A percentile compares a stretch with the other conserved stretches of the same genome.
Conservation (phyloP, 2,888 invertebrate species). For the Aspidiotus destructor region DNA sequence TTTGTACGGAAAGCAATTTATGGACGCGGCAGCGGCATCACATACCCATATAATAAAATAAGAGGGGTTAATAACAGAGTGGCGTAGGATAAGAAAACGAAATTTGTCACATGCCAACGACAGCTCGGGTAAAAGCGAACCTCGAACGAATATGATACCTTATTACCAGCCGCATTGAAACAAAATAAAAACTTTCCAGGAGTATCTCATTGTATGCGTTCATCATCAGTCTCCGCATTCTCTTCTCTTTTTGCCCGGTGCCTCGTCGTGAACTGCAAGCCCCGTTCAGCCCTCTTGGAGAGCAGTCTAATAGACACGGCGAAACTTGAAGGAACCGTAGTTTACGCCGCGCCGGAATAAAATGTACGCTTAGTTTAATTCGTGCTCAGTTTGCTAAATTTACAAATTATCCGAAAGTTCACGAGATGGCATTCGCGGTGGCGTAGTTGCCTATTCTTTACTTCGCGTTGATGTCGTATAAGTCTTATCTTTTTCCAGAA, state of each 20-base stretch:
- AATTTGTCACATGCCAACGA: conserved; percentile 30
- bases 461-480: too few relatives aligned
- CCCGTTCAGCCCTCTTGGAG: too few relatives aligned
- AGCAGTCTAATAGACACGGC: too few relatives aligned
- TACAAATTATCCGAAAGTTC: conserved; percentile 1
- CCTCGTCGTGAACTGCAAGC: too few relatives aligned
- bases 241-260: too few relatives aligned
- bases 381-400: conserved; percentile 1
- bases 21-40: neutral
- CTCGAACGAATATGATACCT: conserved; percentile 3
- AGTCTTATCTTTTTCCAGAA: too few relatives aligned
- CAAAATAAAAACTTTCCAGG: neutral
- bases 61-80: conserved; percentile 26
- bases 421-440: neutral
- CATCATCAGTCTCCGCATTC: neutral
- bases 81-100: conserved; percentile 25
- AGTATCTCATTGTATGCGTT: neutral
- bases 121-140: conserved; percentile 4
- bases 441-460: too few relatives aligned
- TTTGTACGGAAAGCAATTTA: neutral
- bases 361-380: conserved; percentile 2
- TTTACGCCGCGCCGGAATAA: neutral
- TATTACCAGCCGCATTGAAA: neutral
- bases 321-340: too few relatives aligned
- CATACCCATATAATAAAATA: conserved; percentile 19